These are phyloP conservation scores for Trichoplusia ni DNA, from an alignment of 1,140 invertebrate genomes.

Conservation along the genomic window DNA sequence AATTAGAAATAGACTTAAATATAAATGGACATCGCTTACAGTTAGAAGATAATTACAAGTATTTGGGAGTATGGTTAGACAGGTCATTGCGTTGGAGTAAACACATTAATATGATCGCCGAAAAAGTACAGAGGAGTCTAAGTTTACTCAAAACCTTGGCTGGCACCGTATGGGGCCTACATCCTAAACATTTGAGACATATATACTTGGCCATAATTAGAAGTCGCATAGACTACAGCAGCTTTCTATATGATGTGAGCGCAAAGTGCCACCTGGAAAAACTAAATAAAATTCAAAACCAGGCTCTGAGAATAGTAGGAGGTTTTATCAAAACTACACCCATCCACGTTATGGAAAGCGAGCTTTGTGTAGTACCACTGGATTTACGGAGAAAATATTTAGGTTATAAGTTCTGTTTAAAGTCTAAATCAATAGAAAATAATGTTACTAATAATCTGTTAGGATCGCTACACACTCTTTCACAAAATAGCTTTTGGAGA, in stretches of 20 bases:
- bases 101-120: background rate
- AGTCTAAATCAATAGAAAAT: slow-evolving; percentile 5
- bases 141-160: background rate
- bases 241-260: background rate
- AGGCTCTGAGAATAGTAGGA: background rate
- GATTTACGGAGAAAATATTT: slow-evolving; percentile 37
- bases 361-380: slow-evolving; percentile 30
- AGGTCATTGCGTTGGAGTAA: background rate
- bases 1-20: background rate
- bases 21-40: background rate
- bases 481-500: slow-evolving; percentile 8
- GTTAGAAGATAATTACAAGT: background rate
- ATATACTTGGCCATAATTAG: background rate
- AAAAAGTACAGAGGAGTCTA: background rate
- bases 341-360: slow-evolving; percentile 34
- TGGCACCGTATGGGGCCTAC: background rate
- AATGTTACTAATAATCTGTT: background rate
- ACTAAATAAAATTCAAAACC: background rate
- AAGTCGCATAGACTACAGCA: background rate
- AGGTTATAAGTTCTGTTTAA: slow-evolving; percentile 34
- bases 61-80: background rate
- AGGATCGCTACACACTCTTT: background rate
- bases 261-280: background rate
- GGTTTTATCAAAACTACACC: background rate
- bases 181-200: background rate